Conservation (phyloP, 1,140 invertebrate species). For the Doryteuthis pealeii region DNA sequence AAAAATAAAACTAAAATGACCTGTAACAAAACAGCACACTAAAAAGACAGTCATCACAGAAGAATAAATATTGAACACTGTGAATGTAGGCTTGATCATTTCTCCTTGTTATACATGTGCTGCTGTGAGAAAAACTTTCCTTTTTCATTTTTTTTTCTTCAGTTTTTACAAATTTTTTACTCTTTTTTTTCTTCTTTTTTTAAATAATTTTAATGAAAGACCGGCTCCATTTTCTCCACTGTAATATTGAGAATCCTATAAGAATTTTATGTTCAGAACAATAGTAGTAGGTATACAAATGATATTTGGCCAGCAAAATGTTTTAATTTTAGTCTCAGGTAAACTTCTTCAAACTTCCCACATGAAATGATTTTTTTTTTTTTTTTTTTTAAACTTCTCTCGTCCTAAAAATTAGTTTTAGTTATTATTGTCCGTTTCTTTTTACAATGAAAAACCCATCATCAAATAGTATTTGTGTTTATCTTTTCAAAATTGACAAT, state of each 20-base stretch:
- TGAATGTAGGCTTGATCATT: background rate
- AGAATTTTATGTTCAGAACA: background rate
- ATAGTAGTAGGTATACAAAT: background rate
- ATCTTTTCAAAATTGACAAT: background rate
- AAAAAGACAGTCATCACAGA: constrained; percentile 10
- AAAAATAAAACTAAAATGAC: constrained; percentile 4
- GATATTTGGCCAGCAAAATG: background rate
- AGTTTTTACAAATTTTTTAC: background rate
- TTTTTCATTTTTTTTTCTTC: background rate
- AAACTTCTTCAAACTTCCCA: constrained; percentile 2
- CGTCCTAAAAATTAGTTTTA: background rate
- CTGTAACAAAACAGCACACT: constrained; percentile 4
- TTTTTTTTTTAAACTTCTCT: background rate
- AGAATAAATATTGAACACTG: constrained; percentile 5
- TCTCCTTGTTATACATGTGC: constrained; percentile 1
- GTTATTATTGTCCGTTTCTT: background rate
- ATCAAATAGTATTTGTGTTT: background rate
- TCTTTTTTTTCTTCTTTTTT: background rate
- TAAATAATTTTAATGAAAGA: background rate
- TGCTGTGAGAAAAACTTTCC: background rate
- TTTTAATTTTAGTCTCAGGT: background rate
- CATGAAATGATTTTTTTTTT: constrained; percentile 3
- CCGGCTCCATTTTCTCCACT: constrained; percentile 3
- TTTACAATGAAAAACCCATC: constrained; percentile 9
- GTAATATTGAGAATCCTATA: constrained; percentile 9